Evolutionary conservation across 2,113 vertebrate species (phyloP).

Genomic region (Hippocampus zosterae): DNA sequence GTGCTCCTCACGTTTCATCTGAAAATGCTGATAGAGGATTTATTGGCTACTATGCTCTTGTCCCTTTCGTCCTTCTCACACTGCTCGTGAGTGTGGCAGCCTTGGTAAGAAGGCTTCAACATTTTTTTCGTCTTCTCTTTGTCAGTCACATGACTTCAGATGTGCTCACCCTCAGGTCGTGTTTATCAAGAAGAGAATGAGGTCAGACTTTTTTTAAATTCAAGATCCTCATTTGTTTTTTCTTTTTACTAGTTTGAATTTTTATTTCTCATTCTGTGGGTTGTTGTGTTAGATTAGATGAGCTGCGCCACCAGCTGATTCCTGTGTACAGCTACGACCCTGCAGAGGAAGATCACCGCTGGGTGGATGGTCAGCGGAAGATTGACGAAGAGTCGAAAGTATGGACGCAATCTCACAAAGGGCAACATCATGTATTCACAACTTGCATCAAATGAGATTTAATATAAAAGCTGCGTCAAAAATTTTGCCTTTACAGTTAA

Average conservation of each 20-base stretch:
- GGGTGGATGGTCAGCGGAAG: neutral
- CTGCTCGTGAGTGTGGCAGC: slow-evolving; percentile 35
- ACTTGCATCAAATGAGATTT: neutral
- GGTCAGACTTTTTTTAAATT: slow-evolving; percentile 20
- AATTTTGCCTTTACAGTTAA: neutral
- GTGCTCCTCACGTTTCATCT: slow-evolving; percentile 29
- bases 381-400: slow-evolving; percentile 32
- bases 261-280: neutral
- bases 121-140: neutral
- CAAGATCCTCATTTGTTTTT: neutral
- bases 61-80: slow-evolving; percentile 17
- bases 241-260: neutral
- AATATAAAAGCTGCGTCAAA: neutral
- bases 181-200: slow-evolving; percentile 38
- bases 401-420: neutral
- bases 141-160: neutral
- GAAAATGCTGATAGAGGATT: neutral
- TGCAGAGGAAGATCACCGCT: slow-evolving; percentile 30
- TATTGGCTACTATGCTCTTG: slow-evolving; percentile 29
- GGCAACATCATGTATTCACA: neutral
- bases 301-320: slow-evolving; percentile 54
- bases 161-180: slow-evolving; percentile 35
- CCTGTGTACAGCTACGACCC: slow-evolving; percentile 60
- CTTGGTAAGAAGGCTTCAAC: slow-evolving; percentile 36
- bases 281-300: slow-evolving; percentile 34